These are phyloP conservation scores for Crossocerus cetratus DNA, from an alignment of 2,888 invertebrate genomes.

Conservation along the genomic window DNA sequence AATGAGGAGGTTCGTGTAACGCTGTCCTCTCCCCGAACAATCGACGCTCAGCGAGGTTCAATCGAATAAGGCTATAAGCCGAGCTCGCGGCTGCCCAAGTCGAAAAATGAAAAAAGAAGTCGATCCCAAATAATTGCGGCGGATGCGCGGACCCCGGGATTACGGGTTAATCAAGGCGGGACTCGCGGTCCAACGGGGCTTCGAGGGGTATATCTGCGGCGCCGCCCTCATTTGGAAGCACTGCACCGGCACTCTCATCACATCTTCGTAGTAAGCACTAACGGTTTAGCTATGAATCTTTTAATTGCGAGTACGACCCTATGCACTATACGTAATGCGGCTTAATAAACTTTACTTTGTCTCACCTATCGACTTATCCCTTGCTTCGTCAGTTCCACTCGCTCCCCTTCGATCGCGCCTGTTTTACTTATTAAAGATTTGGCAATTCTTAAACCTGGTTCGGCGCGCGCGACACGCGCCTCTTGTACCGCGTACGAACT, in stretches of 20 bases:
- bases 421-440: slow-evolving; percentile 60
- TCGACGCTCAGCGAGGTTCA: no score
- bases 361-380: slow-evolving; percentile 38
- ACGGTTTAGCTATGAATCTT: slow-evolving; percentile 66
- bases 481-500: slow-evolving; percentile 52
- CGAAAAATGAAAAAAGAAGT: background rate
- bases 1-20: no score
- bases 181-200: background rate
- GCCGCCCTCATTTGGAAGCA: slow-evolving; percentile 67
- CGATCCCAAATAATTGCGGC: background rate
- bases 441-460: slow-evolving; percentile 68
- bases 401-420: slow-evolving; percentile 21
- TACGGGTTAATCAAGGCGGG: background rate
- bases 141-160: background rate
- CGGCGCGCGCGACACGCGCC: slow-evolving; percentile 43
- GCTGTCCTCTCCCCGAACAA: no score
- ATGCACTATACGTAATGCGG: slow-evolving; percentile 63
- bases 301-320: slow-evolving; percentile 59
- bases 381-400: no score
- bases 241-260: slow-evolving; percentile 63
- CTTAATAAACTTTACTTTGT: slow-evolving; percentile 61
- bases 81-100: no score
- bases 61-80: no score
- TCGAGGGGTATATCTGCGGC: background rate
- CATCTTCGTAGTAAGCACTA: slow-evolving; percentile 67